Base-by-base conservation (phyloP, 2,888 invertebrate species). In the Panzeria rudis region DNA sequence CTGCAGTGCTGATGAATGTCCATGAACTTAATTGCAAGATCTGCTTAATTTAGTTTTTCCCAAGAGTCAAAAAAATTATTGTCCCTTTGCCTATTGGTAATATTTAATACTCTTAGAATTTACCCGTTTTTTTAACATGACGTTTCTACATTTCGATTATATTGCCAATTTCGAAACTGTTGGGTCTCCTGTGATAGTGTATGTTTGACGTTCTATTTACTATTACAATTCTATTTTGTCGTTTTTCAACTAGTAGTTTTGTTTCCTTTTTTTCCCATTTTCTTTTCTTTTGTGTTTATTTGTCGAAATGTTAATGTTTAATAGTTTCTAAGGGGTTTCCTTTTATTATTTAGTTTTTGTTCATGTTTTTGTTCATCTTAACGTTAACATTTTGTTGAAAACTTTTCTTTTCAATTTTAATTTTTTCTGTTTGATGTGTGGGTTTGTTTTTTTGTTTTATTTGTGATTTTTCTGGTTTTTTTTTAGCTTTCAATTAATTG, bases 241-340 rank as follows among this genome's bases (percentile, higher is more conserved):
- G n/a, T 56, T 29, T 38, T 69, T 25, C 1, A 25, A 54, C 25
- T 54, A 11, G 25, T 38, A 69, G 20, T 68, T 69, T 29, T 71
- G 17, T 68, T 32, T n/a, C 11, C 17, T 17, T 6, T 15, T 20
- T 50, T 15, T 29, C n/a, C 2, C 13, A 32, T 25, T 38, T 54
- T 61, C 20, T 20, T 2, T 52, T 1, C 29, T 25, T 29, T 25
- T 44, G 5, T 72, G 20, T 47, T 35, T 72, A 61, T 72, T 73
- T 73, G 47, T 25, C 23, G 35, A 50, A 61, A 50, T 61, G 25
- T 76, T 23, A 66, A 66, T 66, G 32, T 68, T 73, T 76, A 68
- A 76, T 76, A 47, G 76, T 76, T 76, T 76, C 66, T 32, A 41
- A 66, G 64, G 75, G 75, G 41, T 41, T 64, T 76, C 44, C 5